A percentile compares a stretch with the other conserved stretches of the same genome.
Conservation (phyloP, 2,888 invertebrate species). For the Cephus sareptanus region DNA sequence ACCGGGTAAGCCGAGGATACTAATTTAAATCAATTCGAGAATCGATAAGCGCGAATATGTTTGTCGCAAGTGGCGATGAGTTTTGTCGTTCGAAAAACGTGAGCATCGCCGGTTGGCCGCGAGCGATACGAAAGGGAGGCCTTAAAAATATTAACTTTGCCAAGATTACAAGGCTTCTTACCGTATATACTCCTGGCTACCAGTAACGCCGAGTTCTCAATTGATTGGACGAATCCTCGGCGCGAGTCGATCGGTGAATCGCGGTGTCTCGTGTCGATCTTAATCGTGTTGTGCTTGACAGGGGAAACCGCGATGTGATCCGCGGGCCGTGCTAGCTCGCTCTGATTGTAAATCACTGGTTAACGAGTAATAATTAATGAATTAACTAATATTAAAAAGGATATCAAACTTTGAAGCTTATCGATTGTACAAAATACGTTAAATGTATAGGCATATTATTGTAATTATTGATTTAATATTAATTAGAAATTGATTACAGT, state of each 20-base stretch:
- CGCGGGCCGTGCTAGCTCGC: slow-evolving; percentile 5
- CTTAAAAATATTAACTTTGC: background rate
- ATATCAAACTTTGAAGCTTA: slow-evolving; percentile 55
- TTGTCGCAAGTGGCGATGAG: background rate
- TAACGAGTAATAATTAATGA: slow-evolving; percentile 30
- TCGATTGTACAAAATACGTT: slow-evolving; percentile 59
- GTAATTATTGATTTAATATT: slow-evolving; percentile 46
- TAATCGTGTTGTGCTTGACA: slow-evolving; percentile 35
- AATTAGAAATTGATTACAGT: slow-evolving; percentile 42
- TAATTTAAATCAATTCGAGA: background rate
- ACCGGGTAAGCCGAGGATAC: slow-evolving; percentile 2
- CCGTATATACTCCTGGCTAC: background rate
- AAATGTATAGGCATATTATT: slow-evolving; percentile 50
- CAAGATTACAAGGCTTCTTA: background rate
- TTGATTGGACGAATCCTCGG: background rate
- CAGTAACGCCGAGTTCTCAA: background rate
- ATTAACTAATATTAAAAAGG: slow-evolving; percentile 37
- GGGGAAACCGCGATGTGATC: slow-evolving; percentile 35
- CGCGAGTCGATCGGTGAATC: slow-evolving; percentile 7
- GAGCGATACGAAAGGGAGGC: background rate
- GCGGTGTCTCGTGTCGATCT: slow-evolving; percentile 34
- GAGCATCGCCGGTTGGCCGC: background rate
- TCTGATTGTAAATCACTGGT: slow-evolving; percentile 31
- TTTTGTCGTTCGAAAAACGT: background rate
- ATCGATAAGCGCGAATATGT: background rate